Evolutionary conservation across 2,888 invertebrate genomes (phyloP), one percentile per base, ranked within the genome.

Genomic region (Tanypteryx hageni): DNA sequence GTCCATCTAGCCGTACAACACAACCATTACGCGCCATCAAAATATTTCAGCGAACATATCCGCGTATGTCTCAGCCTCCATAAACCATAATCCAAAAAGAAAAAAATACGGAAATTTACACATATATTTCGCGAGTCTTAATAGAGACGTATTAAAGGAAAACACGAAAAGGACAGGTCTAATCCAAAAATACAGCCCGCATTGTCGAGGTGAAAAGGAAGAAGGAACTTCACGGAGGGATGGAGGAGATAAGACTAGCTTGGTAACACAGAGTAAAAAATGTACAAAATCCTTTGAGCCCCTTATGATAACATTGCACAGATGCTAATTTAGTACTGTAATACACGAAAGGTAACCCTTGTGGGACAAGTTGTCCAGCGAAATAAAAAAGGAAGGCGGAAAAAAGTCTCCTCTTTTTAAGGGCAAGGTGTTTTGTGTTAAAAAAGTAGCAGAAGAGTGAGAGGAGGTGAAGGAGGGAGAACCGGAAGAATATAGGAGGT

Each of bases 271-370:
- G 22, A 58, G 59, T n/a, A 59, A 13, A 27, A 18, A 59, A n/a
- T 22, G 18, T 31, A 86, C 31, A 31, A 61, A 61, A 31, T 86
- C 86, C 31, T 86, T 86, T 61, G 86, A 86, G 61, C 31, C 61
- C 13, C 14, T 86, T 86, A 86, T 76, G 76, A 86, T 86, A 27
- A 76, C 27, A 59, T 61, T 86, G 61, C 86, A 59, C 22, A 59
- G 16, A 61, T 86, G 61, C 86, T 86, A 86, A 86, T 86, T 86
- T 86, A 61, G 16, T 86, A 31, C 86, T 61, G 86, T 61, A 86
- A 86, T 86, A 86, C 61, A 61, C 86, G 31, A 16, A 31, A 31
- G 31, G 27, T 27, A 59, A 61, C 86, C 27, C 31, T 22, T 8
- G 27, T 31, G 61, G 86, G 59, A 86, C 76, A 76, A 22, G 22